Percentiles rank a stretch among this genome's conserved stretches.
Conservation (phyloP, 2,888 invertebrate genomes). For the Acleris cristana region DNA sequence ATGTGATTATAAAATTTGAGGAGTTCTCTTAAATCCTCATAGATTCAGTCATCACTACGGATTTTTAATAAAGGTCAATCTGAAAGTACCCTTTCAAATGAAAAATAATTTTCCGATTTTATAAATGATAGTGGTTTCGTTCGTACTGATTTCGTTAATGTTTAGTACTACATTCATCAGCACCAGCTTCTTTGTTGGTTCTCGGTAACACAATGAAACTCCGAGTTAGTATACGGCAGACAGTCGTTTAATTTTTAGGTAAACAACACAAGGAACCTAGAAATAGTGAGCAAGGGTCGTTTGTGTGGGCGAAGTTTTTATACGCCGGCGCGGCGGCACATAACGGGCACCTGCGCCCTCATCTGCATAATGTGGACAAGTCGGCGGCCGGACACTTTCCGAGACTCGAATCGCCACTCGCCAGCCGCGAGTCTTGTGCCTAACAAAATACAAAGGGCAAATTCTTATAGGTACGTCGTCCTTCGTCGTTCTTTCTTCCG, state of each 20-base stretch:
- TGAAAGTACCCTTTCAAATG: too few species aligned
- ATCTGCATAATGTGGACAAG: conserved; percentile 82
- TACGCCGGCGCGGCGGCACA: conserved; percentile 66
- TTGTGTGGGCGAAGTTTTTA: conserved; percentile 75
- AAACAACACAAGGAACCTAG: conserved; percentile 56
- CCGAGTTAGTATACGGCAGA: neutral
- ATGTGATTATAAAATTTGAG: too few species aligned
- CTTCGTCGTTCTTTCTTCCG: neutral
- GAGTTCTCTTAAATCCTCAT: too few species aligned
- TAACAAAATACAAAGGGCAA: conserved; percentile 1
- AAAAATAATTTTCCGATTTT: too few species aligned
- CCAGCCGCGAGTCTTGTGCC: neutral
- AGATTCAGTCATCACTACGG: too few species aligned
- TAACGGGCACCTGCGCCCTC: conserved; percentile 79
- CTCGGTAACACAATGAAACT: too few species aligned
- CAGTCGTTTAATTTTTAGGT: conserved; percentile 28
- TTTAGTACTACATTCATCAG: too few species aligned
- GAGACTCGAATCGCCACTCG: conserved; percentile 20
- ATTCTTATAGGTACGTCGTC: neutral
- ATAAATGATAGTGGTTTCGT: too few species aligned
- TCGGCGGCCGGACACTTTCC: conserved; percentile 65
- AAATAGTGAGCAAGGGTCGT: conserved; percentile 74
- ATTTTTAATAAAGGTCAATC: too few species aligned
- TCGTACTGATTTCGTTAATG: too few species aligned
- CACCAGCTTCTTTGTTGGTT: too few species aligned